Conservation (phyloP, 1,140 invertebrate genomes). For the Drosophila triauraria region DNA sequence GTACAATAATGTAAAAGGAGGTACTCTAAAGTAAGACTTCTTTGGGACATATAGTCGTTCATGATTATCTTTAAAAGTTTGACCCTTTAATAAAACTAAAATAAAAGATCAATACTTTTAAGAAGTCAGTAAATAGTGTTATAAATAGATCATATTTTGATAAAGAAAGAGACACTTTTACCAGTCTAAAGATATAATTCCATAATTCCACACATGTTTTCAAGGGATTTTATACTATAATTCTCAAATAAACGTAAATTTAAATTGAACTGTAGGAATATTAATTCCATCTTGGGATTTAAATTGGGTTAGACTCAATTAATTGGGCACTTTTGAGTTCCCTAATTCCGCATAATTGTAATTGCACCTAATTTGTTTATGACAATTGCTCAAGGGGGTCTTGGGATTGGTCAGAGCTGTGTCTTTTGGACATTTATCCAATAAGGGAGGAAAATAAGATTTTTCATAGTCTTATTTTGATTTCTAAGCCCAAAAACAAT, state of each 20-base stretch:
- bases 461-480: too few species aligned
- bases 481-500: neutral
- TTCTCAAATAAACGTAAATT: neutral
- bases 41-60: too few species aligned
- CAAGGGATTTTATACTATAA: neutral
- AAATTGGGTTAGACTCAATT: constrained; percentile 24
- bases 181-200: too few species aligned
- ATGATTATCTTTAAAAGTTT: too few species aligned
- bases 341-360: constrained; percentile 31
- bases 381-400: constrained; percentile 11
- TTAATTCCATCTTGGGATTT: constrained; percentile 3
- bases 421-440: neutral
- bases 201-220: neutral
- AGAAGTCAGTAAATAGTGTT: too few species aligned
- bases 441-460: neutral
- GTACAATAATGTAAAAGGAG: too few species aligned
- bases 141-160: too few species aligned
- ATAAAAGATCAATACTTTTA: too few species aligned
- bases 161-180: too few species aligned
- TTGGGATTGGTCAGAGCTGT: constrained; percentile 3
- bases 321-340: constrained; percentile 25
- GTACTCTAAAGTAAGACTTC: too few species aligned
- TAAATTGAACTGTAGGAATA: neutral
- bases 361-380: constrained; percentile 27
- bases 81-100: too few species aligned